These are phyloP conservation scores for Cephalopholis sonnerati DNA, from an alignment of 2,113 vertebrate genomes.

Conservation along the genomic window DNA sequence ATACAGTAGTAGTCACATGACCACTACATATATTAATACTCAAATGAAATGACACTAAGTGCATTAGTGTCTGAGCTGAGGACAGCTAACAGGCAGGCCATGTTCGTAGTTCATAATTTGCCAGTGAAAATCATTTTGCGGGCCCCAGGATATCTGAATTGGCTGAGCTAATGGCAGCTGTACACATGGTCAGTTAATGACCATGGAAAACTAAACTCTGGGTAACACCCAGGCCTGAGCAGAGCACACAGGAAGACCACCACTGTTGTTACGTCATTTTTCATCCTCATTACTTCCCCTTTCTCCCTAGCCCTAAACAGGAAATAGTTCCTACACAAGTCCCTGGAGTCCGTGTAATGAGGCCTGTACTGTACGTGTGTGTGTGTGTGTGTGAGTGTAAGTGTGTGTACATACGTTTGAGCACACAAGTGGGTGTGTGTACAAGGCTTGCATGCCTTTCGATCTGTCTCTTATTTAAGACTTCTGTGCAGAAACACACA, in stretches of 20 bases:
- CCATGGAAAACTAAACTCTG: conserved; percentile 43
- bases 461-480: conserved; percentile 54
- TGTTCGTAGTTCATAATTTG: background rate
- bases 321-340: conserved; percentile 69
- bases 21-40: background rate
- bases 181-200: conserved; percentile 14
- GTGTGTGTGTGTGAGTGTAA: background rate
- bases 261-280: conserved; percentile 54
- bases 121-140: background rate
- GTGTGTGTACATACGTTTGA: background rate
- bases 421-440: conserved; percentile 16
- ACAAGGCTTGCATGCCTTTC: conserved; percentile 31
- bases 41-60: background rate
- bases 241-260: conserved; percentile 71
- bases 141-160: background rate
- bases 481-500: conserved; percentile 56
- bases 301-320: conserved; percentile 68
- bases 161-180: background rate
- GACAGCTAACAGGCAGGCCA: background rate
- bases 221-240: conserved; percentile 55
- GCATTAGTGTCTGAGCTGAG: background rate
- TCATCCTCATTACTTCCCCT: conserved; percentile 66
- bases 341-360: conserved; percentile 47
- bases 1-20: background rate
- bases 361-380: conserved; percentile 43